Conservation (phyloP, 2,888 invertebrate species). For the Marronus borbonicus region DNA sequence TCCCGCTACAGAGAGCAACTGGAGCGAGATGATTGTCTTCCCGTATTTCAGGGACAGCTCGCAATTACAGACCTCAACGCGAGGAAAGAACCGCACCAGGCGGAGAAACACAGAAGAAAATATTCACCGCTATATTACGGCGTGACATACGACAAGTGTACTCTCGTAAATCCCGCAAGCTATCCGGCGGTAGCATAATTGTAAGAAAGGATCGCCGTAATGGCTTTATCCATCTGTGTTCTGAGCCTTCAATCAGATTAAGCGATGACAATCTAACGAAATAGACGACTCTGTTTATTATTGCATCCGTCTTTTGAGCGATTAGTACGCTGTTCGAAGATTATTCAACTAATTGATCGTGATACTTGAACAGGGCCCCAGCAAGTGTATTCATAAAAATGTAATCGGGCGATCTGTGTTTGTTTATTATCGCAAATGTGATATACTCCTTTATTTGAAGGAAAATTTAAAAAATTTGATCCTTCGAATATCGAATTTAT, state of each 20-base stretch:
- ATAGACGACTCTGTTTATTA: constrained; percentile 13
- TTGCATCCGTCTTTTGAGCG: neutral
- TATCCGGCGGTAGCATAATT: constrained; percentile 2
- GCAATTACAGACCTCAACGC: constrained; percentile 13
- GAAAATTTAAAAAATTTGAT: too few species aligned
- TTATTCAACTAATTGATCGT: neutral
- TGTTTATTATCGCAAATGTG: too few species aligned
- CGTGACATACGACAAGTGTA: constrained; percentile 2
- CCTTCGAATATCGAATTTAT: too few species aligned
- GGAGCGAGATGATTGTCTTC: constrained; percentile 28
- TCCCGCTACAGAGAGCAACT: constrained; percentile 25
- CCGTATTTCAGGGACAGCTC: constrained; percentile 20
- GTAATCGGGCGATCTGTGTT: too few species aligned
- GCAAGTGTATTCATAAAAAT: neutral
- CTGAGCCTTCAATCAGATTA: constrained; percentile 24
- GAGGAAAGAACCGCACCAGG: neutral
- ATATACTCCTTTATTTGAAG: too few species aligned
- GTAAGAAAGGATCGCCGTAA: constrained; percentile 15
- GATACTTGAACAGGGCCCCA: neutral
- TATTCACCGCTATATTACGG: constrained; percentile 5
- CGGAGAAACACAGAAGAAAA: constrained; percentile 8
- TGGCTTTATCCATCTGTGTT: constrained; percentile 32
- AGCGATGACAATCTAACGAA: constrained; percentile 19
- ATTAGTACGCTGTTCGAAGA: neutral
- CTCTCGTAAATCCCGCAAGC: constrained; percentile 4